Conservation (phyloP, 1,140 invertebrate species). For the Drosophila santomea region DNA sequence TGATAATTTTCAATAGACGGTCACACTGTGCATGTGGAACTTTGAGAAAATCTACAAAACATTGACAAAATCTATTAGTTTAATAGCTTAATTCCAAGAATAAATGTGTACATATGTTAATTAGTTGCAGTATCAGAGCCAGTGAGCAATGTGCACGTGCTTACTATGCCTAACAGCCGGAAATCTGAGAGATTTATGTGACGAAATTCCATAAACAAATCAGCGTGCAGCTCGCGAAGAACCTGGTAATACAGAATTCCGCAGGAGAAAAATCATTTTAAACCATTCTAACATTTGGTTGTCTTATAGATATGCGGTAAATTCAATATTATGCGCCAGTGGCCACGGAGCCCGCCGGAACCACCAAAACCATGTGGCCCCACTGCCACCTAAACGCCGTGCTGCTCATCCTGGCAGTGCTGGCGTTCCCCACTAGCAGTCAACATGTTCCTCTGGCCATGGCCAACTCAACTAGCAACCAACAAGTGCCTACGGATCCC, state of each 20-base stretch:
- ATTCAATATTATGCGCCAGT: conserved; percentile 35
- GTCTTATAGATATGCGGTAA: conserved; percentile 24
- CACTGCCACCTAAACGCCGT: conserved; percentile 20
- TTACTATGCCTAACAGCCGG: not conserved
- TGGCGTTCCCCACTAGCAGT: conserved; percentile 42
- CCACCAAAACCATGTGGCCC: conserved; percentile 37
- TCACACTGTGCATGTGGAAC: conserved; percentile 26
- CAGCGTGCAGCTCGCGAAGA: conserved; percentile 28
- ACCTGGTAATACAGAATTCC: conserved; percentile 15
- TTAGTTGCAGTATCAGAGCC: not conserved
- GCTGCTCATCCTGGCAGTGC: conserved; percentile 28
- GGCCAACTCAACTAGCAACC: conserved; percentile 67
- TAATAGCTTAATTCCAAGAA: conserved; percentile 15
- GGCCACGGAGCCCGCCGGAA: conserved; percentile 17
- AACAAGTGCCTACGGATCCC: conserved; percentile 74
- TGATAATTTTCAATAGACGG: not conserved
- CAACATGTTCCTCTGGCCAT: conserved; percentile 55
- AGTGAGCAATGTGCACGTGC: not conserved
- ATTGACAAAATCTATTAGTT: conserved; percentile 20
- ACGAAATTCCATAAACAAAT: conserved; percentile 51
- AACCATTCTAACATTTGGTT: not conserved
- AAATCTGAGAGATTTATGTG: conserved; percentile 21
- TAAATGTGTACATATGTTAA: not conserved
- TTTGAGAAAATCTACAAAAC: conserved; percentile 27
- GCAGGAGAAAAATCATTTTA: not conserved